A percentile compares a stretch with the other conserved stretches of the same genome.
phyloP scores from a whole-genome alignment of 2,797 vertebrate species.

The Ispidina lecontei region DNA sequence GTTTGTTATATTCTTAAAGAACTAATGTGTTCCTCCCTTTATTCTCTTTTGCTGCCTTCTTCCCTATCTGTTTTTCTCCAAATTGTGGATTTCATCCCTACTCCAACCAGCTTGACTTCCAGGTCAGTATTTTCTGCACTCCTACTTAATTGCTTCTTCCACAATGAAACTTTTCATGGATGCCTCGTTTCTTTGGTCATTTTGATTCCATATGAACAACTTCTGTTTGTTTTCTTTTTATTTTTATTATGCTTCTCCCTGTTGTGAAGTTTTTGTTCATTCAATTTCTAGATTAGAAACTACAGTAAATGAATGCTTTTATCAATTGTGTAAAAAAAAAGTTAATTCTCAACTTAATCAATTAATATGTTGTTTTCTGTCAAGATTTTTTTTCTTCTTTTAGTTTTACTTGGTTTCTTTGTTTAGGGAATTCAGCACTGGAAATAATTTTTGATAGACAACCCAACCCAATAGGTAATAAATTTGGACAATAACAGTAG shows the following conservation, averaged over 20 bases:
- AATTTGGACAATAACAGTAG: neutral
- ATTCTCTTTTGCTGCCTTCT: conserved; percentile 75
- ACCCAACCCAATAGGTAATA: neutral
- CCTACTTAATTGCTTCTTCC: conserved; percentile 57
- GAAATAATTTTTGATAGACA: neutral
- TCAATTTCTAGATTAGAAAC: conserved; percentile 32
- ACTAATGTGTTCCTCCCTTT: conserved; percentile 81
- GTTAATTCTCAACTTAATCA: conserved; percentile 55
- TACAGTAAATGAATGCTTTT: conserved; percentile 53
- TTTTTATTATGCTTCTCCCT: neutral
- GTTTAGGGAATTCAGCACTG: neutral
- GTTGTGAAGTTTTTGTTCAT: conserved; percentile 26
- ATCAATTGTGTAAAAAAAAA: conserved; percentile 61
- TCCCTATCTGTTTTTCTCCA: conserved; percentile 78
- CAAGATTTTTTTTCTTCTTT: conserved; percentile 53
- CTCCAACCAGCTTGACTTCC: conserved; percentile 91
- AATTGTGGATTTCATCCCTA: conserved; percentile 80
- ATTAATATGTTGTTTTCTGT: conserved; percentile 65
- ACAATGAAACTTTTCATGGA: conserved; percentile 64
- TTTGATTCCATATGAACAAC: conserved; percentile 9
- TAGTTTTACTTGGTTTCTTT: conserved; percentile 22
- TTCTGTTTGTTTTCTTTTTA: neutral
- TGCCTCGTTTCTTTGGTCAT: conserved; percentile 45
- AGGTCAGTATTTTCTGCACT: conserved; percentile 87
- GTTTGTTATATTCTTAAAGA: conserved; percentile 73